Conservation (phyloP, 92 coral and sea anemone species). For the Scolanthus callimorphus region DNA sequence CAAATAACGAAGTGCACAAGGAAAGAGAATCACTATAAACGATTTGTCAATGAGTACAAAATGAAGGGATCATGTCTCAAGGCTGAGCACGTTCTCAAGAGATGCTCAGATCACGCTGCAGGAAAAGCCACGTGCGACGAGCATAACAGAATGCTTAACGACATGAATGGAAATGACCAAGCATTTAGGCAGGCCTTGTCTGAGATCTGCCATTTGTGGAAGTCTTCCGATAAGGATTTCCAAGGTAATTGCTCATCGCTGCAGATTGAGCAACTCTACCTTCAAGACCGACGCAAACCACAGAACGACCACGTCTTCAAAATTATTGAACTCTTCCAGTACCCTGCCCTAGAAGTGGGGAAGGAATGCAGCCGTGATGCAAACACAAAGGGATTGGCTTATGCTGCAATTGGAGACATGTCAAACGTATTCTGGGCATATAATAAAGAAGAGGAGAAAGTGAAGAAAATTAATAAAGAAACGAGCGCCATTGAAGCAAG, state of each 20-base stretch:
- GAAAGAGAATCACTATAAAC: not conserved
- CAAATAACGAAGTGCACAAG: not conserved
- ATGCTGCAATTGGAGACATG: not conserved
- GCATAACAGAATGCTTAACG: not conserved
- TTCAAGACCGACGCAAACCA: constrained; percentile 1
- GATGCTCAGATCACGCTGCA: not conserved
- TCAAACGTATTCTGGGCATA: not conserved
- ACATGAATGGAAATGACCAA: not conserved
- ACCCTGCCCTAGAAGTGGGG: constrained; percentile 1
- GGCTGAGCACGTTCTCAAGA: not conserved
- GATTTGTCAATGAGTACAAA: not conserved
- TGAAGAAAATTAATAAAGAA: not conserved
- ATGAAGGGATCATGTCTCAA: constrained; percentile 1
- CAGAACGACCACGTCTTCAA: not conserved
- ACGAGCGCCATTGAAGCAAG: not conserved
- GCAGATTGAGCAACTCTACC: constrained; percentile 1
- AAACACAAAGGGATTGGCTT: constrained; percentile 1
- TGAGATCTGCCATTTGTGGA: not conserved
- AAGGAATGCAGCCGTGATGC: not conserved
- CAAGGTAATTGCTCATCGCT: not conserved
- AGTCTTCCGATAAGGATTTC: not conserved
- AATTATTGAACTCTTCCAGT: constrained; percentile 2
- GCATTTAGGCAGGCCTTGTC: not conserved
- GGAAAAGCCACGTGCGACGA: not conserved
- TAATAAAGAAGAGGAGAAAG: not conserved